A percentile compares a stretch with the other conserved stretches of the same genome.
These are phyloP conservation scores for Tuberolachnus salignus DNA, from an alignment of 2,888 invertebrate genomes.

Conservation along the genomic window DNA sequence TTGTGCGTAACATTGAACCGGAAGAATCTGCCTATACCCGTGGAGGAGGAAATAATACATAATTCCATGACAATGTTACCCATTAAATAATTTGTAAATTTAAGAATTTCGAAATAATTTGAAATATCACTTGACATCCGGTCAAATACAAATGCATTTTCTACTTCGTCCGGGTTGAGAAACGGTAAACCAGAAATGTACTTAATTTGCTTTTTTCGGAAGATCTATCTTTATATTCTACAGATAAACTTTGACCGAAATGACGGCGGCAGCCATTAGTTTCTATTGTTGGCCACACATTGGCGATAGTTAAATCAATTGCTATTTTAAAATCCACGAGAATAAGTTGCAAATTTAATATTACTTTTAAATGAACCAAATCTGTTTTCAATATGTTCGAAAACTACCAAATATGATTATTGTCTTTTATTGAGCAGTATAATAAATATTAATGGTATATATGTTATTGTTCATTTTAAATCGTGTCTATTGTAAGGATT, in stretches of 20 bases:
- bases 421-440: background rate
- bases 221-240: background rate
- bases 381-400: background rate
- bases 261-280: background rate
- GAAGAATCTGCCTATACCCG: background rate
- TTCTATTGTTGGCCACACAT: background rate
- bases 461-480: background rate
- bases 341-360: background rate
- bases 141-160: background rate
- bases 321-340: background rate
- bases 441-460: constrained; percentile 5
- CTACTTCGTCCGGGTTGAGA: background rate
- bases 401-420: background rate
- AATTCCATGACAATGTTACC: background rate
- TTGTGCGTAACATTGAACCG: too few relatives aligned
- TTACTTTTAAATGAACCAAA: background rate
- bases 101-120: background rate
- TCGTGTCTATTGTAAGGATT: background rate
- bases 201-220: background rate
- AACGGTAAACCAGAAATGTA: background rate
- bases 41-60: background rate
- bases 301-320: background rate
- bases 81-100: background rate
- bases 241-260: background rate
- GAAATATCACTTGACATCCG: background rate